These are phyloP conservation scores for Caenorhabditis afra DNA, from an alignment of 2,888 invertebrate species.

Conservation along the genomic window DNA sequence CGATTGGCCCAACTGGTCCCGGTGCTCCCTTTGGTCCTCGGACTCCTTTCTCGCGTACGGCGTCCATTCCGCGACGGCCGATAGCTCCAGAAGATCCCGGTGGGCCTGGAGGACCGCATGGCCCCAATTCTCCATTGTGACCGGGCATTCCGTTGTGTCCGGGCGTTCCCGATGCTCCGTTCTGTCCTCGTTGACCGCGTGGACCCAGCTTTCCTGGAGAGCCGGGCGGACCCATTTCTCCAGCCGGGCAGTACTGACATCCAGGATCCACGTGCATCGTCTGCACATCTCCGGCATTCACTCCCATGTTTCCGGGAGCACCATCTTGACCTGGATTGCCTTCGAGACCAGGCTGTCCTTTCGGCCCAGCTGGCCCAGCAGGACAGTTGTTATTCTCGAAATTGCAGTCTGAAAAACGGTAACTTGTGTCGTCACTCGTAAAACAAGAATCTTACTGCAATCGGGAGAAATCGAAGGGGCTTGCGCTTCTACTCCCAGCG, in stretches of 20 bases:
- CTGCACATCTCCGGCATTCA: conserved; percentile 39
- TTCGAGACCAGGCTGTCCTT: conserved; percentile 49
- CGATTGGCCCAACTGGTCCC: conserved; percentile 47
- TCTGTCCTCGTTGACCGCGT: conserved; percentile 60
- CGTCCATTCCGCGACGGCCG: conserved; percentile 64
- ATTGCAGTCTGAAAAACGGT: conserved; percentile 61
- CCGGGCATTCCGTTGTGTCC: conserved; percentile 67
- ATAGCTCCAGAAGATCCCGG: conserved; percentile 48
- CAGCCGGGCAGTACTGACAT: conserved; percentile 66
- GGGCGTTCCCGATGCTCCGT: conserved; percentile 55
- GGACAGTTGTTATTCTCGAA: conserved; percentile 62
- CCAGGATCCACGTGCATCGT: conserved; percentile 53
- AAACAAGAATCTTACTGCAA: too few relatives aligned
- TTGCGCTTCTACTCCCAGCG: conserved; percentile 56
- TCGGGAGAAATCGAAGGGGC: conserved; percentile 65
- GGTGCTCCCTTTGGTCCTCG: conserved; percentile 55
- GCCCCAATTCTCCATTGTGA: conserved; percentile 59
- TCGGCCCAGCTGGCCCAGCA: conserved; percentile 62
- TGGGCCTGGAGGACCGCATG: conserved; percentile 56
- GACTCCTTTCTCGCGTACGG: conserved; percentile 57
- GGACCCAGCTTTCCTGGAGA: conserved; percentile 57
- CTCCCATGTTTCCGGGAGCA: conserved; percentile 51
- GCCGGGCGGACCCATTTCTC: conserved; percentile 64
- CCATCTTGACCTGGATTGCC: conserved; percentile 54
- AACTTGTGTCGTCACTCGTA: too few relatives aligned